A percentile compares a stretch with the other conserved stretches of the same genome.
Conservation (phyloP, 2,113 vertebrate species). For the Protobothrops mucrosquamatus region DNA sequence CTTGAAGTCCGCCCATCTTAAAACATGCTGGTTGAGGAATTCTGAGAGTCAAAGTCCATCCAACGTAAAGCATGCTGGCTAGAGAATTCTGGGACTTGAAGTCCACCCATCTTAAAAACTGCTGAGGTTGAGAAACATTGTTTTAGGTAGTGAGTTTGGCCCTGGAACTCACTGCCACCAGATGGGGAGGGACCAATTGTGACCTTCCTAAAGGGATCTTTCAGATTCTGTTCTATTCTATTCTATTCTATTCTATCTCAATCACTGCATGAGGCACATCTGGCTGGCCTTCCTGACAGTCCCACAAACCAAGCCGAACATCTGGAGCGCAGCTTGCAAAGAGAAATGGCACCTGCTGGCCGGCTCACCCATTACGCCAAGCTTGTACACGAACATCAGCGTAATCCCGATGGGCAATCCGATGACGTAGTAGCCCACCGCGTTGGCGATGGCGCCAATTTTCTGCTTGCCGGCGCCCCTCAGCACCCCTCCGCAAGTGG, state of each 20-base stretch:
- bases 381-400: constrained; percentile 79
- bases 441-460: constrained; percentile 82
- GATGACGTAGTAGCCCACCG: constrained; percentile 78
- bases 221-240: too few relatives aligned
- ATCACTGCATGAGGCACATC: background rate
- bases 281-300: background rate
- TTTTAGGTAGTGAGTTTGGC: background rate
- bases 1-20: too few relatives aligned
- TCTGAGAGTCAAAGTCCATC: too few relatives aligned
- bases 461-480: constrained; percentile 86
- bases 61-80: too few relatives aligned
- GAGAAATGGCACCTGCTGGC: background rate
- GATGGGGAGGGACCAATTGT: background rate
- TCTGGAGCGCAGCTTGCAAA: background rate
- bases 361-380: constrained; percentile 79
- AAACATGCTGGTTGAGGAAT: too few relatives aligned
- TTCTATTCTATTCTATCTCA: background rate
- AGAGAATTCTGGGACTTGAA: background rate
- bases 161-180: background rate
- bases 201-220: background rate
- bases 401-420: constrained; percentile 77
- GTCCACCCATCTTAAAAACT: background rate
- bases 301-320: background rate
- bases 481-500: constrained; percentile 78
- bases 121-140: background rate